Percentiles rank a stretch among this genome's conserved stretches.
Conservation (phyloP, 1,140 invertebrate genomes). For the Scaptomyza hsui region DNA sequence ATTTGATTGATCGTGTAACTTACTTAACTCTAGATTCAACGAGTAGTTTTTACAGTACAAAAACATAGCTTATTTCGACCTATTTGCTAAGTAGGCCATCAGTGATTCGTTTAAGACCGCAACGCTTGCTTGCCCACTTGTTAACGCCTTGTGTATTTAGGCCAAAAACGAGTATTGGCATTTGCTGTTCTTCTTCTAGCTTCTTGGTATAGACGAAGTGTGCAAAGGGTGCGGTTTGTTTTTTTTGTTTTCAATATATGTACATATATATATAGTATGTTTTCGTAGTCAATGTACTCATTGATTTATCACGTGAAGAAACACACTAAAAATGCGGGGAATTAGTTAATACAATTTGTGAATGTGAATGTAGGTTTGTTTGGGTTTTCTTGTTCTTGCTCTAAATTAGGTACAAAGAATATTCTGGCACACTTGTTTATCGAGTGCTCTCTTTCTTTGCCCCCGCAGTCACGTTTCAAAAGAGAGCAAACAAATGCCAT, state of each 20-base stretch:
- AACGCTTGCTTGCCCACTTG: conserved; percentile 46
- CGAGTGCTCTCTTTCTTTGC: conserved; percentile 8
- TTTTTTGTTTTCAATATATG: conserved; percentile 21
- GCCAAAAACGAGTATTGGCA: conserved; percentile 72
- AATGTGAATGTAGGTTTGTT: conserved; percentile 7
- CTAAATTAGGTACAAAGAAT: conserved; percentile 69
- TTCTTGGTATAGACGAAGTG: conserved; percentile 10
- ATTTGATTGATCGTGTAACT: neutral
- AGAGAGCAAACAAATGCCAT: conserved; percentile 9
- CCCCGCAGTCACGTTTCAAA: conserved; percentile 5
- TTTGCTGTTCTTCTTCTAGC: conserved; percentile 53
- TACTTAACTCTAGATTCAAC: neutral
- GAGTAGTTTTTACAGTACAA: too few relatives aligned
- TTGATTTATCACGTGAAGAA: conserved; percentile 52
- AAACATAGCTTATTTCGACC: neutral
- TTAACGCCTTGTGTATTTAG: conserved; percentile 69
- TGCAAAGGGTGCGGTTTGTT: conserved; percentile 9
- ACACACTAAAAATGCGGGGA: conserved; percentile 3
- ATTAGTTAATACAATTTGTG: conserved; percentile 28
- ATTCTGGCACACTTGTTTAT: conserved; percentile 66
- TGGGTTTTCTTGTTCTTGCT: conserved; percentile 18
- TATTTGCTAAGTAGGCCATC: conserved; percentile 49
- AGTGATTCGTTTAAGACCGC: conserved; percentile 40
- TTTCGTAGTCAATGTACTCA: conserved; percentile 26
- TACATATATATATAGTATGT: conserved; percentile 19